Percentiles rank a stretch among this genome's conserved stretches.
Evolutionary conservation across 2,797 vertebrate genomes (phyloP).

Genomic region (Chaetophractus vellerosus): DNA sequence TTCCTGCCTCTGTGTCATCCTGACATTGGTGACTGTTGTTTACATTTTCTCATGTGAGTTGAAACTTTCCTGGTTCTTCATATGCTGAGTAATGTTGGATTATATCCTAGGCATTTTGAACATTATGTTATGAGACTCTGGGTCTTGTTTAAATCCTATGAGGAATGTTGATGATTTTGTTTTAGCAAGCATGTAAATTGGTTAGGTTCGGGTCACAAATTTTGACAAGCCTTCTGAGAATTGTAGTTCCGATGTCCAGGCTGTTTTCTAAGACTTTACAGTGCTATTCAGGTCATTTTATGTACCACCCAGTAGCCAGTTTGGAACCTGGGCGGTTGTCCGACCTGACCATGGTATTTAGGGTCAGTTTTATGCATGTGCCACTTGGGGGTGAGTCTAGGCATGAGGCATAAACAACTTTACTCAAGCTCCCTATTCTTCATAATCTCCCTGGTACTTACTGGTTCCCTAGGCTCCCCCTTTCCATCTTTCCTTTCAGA

Average conservation of each 20-base stretch:
- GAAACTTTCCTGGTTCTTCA: slow-evolving; percentile 42
- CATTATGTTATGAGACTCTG: not conserved
- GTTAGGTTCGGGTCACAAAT: not conserved
- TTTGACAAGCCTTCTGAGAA: not conserved
- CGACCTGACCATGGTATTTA: not conserved
- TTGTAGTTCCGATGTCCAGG: not conserved
- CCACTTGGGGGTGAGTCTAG: not conserved
- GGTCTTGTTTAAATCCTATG: not conserved
- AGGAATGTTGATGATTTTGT: not conserved
- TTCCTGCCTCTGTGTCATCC: not conserved
- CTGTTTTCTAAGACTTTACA: not conserved
- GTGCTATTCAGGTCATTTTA: not conserved
- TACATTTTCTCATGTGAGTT: not conserved
- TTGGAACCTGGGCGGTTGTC: not conserved
- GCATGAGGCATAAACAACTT: slow-evolving; percentile 20
- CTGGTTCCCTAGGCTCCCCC: not conserved
- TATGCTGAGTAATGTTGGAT: not conserved
- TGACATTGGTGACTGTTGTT: not conserved
- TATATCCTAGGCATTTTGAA: not conserved
- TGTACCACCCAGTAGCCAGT: not conserved
- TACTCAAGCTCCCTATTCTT: not conserved
- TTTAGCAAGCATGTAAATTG: not conserved
- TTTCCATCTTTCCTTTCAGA: not conserved
- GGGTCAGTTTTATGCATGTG: not conserved
- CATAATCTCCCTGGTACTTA: not conserved